Conservation (phyloP, 2,797 vertebrate species). For the Sciurus carolinensis region DNA sequence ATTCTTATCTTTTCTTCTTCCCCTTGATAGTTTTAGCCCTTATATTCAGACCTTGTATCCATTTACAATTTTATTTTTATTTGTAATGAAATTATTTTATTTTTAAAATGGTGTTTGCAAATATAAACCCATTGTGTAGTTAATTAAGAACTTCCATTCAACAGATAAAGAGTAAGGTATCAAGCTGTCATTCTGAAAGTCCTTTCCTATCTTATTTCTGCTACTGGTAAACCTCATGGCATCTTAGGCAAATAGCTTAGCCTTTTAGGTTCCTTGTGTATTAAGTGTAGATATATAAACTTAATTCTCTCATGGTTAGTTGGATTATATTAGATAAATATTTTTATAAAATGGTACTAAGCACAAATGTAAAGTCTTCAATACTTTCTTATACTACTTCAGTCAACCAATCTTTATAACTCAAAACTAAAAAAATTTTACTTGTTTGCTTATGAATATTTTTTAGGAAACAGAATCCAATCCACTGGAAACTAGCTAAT, state of each 20-base stretch:
- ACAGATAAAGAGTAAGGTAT: conserved; percentile 15
- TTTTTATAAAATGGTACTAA: conserved; percentile 61
- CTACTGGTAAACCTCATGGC: not conserved
- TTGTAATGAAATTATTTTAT: conserved; percentile 63
- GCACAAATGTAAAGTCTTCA: conserved; percentile 45
- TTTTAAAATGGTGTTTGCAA: conserved; percentile 64
- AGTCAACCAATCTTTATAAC: conserved; percentile 25
- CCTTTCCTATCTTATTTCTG: conserved; percentile 32
- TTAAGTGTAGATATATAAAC: not conserved
- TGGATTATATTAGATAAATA: conserved; percentile 38
- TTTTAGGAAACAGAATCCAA: conserved; percentile 91
- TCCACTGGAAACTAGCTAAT: conserved; percentile 96
- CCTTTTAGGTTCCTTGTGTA: not conserved
- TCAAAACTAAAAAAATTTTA: conserved; percentile 63
- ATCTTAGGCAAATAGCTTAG: conserved; percentile 40
- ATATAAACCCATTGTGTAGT: conserved; percentile 23
- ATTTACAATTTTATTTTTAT: conserved; percentile 58
- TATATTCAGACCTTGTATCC: conserved; percentile 53
- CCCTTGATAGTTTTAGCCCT: not conserved
- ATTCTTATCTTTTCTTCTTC: not conserved
- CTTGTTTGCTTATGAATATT: conserved; percentile 74
- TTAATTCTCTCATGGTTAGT: conserved; percentile 20
- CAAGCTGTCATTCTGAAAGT: conserved; percentile 45
- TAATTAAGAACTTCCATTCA: conserved; percentile 33
- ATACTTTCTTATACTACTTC: conserved; percentile 22